These are phyloP conservation scores for Dryocosmus kuriphilus DNA, from an alignment of 2,888 invertebrate genomes.

Conservation along the genomic window DNA sequence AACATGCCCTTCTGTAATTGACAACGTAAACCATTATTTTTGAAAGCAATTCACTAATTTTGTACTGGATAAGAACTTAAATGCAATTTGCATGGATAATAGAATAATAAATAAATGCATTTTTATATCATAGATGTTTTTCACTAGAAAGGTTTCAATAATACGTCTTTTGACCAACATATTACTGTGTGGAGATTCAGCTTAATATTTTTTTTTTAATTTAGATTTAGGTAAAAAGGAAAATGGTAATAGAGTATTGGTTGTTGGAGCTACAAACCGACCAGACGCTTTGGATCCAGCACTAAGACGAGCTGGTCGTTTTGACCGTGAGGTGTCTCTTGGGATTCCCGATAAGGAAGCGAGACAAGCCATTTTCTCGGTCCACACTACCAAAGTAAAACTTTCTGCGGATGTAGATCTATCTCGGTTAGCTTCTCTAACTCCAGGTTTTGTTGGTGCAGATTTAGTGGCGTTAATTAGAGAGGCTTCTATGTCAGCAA, in stretches of 20 bases:
- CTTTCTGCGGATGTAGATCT: slow-evolving; percentile 86
- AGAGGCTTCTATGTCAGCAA: slow-evolving; percentile 93
- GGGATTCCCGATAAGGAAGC: slow-evolving; percentile 95
- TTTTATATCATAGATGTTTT: too few species aligned
- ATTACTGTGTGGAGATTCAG: background rate
- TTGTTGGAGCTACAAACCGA: slow-evolving; percentile 97
- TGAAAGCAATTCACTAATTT: too few species aligned
- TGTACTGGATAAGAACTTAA: too few species aligned
- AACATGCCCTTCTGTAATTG: too few species aligned
- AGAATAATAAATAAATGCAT: too few species aligned
- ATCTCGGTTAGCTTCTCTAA: slow-evolving; percentile 87
- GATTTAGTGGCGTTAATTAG: slow-evolving; percentile 92
- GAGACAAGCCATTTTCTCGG: slow-evolving; percentile 87
- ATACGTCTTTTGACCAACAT: too few species aligned
- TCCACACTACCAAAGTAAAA: slow-evolving; percentile 85
- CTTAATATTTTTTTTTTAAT: slow-evolving; percentile 67
- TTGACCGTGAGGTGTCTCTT: slow-evolving; percentile 95
- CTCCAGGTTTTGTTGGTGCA: slow-evolving; percentile 98
- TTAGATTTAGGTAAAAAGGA: slow-evolving; percentile 79
- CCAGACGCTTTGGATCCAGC: slow-evolving; percentile 96
- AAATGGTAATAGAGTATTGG: slow-evolving; percentile 83
- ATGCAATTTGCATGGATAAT: too few species aligned
- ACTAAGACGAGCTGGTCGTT: slow-evolving; percentile 92
- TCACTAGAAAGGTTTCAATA: too few species aligned
- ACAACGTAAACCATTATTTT: too few species aligned